Evolutionary conservation across 2,797 vertebrate species (phyloP), one percentile per base, ranked within the genome.

Genomic region (Enteromius treurensis): DNA sequence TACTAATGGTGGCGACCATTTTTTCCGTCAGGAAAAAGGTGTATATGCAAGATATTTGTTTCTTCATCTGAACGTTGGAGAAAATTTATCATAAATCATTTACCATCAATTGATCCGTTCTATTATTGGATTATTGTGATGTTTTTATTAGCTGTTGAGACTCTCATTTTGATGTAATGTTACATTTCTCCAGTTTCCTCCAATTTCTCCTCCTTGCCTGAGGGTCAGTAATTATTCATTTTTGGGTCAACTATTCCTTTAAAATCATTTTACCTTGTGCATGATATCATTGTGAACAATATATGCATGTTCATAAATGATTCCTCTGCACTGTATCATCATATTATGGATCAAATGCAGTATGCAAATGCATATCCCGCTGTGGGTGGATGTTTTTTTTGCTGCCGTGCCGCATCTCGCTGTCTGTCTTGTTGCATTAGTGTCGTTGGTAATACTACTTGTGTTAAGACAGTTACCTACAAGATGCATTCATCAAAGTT

Each of bases 371-470:
- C 5, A 23, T 58, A 34, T 58, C 7, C 34, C 51, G 58, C 34
- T 58, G 73, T 58, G 32, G 51, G 73, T 40, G 32, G 73, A 23
- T 58, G 32, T 23, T 58, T 76, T 23, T 58, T 76, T 71, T 40
- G 73, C 19, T n/a, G 73, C 34, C 17, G 14, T 58, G 34, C 73
- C 0, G 13, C 21, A 58, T 76, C 51, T 53, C 10, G 0, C 19
- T 58, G 11, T 17, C 21, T 37, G 10, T 76, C 32, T 37, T 58
- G 32, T 58, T 76, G 19, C 7, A 40, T 34, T 74, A 53, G 49
- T 0, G 1, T 34, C 49, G n/a, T 8, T 8, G 68, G 8, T 34
- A 53, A 74, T 4, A 23, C 49, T 15, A 42, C 40, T 42, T 42
- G 40, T 40, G 40, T 40, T 40, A 71, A 71, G 47, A 23, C 34